Conservation (phyloP, 92 coral and sea anemone species). For the Muricea muricata region DNA sequence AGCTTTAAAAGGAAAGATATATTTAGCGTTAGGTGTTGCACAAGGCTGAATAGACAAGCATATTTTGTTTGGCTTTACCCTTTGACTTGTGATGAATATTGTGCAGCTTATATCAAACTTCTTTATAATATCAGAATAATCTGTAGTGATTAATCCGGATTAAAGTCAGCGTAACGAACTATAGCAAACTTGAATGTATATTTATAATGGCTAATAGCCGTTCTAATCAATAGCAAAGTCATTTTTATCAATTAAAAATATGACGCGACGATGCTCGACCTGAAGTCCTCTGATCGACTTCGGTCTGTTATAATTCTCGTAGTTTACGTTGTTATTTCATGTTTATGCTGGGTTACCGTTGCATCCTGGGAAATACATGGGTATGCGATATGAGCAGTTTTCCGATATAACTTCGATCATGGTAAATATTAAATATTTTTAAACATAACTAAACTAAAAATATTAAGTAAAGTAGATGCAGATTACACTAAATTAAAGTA, state of each 20-base stretch:
- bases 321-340: constrained; percentile 6
- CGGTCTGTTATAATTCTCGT: neutral
- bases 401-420: neutral
- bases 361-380: constrained; percentile 19
- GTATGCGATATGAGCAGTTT: constrained; percentile 23
- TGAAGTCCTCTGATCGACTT: neutral
- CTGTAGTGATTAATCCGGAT: no score
- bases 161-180: no score
- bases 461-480: no score
- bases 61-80: no score
- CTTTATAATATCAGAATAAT: no score
- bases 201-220: neutral
- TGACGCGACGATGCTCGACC: neutral
- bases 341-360: constrained; percentile 10
- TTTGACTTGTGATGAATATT: no score
- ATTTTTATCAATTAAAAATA: neutral
- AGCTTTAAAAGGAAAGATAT: no score
- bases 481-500: neutral
- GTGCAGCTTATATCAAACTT: no score
- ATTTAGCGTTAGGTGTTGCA: no score
- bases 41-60: no score
- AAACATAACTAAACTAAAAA: neutral
- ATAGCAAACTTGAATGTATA: neutral
- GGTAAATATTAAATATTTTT: constrained; percentile 22
- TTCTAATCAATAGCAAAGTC: neutral